Base-by-base conservation (phyloP, 2,888 invertebrate genomes). In the Lepidonotus clava region DNA sequence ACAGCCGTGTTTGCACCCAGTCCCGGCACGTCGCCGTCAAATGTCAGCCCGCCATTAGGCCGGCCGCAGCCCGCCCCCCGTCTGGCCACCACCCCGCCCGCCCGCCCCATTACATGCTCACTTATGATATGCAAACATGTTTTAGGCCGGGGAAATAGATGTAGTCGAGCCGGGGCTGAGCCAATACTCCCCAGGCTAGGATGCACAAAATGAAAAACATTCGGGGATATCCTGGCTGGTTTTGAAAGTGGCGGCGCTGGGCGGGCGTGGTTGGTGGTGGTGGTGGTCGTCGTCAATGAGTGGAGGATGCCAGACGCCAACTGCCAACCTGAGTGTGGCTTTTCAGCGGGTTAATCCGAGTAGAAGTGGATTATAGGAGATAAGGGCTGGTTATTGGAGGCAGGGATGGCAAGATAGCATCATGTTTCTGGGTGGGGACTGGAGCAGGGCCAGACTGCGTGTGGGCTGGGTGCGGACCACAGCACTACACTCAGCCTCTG, bases 51-150 rank as follows among this genome's bases (percentile, higher is more conserved):
- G 14, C 61, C 28, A 61, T 61, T 61, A 61, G 28, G 18, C 21
- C 61, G n/a, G n/a, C n/a, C n/a, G n/a, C n/a, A n/a, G n/a, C n/a
- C 24, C 28, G 61, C 28, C 61, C 61, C 61, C n/a, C n/a, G 61
- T 32, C 61, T 11, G 6, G 61, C 61, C 61, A 1, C n/a, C 61
- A 24, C 1, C 61, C 61, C 21, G 11, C 28, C 61, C 36, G 38
- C 76, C 40, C 36, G 38, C 40, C n/a, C 76, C 76, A 76, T 76
- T 76, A 76, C 76, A 76, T 76, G 76, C 76, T n/a, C 36, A 14
- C n/a, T 38, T 38, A 38, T 76, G 36, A 40, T 76, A 76, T 76
- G 76, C 76, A 76, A 76, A 76, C 76, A 76, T 40, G 76, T 40
- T 76, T 76, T 76, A n/a, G 76, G 76, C 40, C 76, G 36, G 76